Evolutionary conservation across 2,113 vertebrate species (phyloP).

Genomic region (Thalassoma bifasciatum): DNA sequence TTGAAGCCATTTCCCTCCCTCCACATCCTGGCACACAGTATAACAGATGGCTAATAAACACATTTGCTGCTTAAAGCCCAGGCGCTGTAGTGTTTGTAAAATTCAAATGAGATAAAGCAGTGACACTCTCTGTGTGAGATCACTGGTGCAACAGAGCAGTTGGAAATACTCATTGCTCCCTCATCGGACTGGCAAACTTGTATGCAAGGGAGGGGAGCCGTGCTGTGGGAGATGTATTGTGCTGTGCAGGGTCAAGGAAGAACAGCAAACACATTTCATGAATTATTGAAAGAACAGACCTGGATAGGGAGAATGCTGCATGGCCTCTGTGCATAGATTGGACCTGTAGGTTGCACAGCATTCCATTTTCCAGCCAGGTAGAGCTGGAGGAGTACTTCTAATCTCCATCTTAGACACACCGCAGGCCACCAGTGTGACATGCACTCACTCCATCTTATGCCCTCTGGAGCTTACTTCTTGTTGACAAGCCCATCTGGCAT

Average conservation of each 20-base stretch:
- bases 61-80: conserved; percentile 71
- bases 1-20: conserved; percentile 32
- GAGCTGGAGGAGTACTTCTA: conserved; percentile 30
- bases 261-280: conserved; percentile 67
- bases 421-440: conserved; percentile 26
- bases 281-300: conserved; percentile 75
- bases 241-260: conserved; percentile 69
- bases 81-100: conserved; percentile 69
- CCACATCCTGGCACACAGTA: conserved; percentile 45
- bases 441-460: conserved; percentile 20
- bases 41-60: conserved; percentile 82
- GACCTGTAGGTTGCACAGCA: conserved; percentile 40
- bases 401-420: conserved; percentile 29
- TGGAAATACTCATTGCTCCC: conserved; percentile 61
- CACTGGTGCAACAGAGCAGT: conserved; percentile 67
- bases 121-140: conserved; percentile 70
- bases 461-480: conserved; percentile 18
- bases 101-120: conserved; percentile 76
- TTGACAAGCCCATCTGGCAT: conserved; percentile 20
- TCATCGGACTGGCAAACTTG: conserved; percentile 56
- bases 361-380: conserved; percentile 43
- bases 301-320: conserved; percentile 43
- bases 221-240: conserved; percentile 68
- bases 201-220: conserved; percentile 54
- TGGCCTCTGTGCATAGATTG: conserved; percentile 46